These are phyloP conservation scores for Amiota minor DNA, from an alignment of 2,888 invertebrate species.

Conservation along the genomic window DNA sequence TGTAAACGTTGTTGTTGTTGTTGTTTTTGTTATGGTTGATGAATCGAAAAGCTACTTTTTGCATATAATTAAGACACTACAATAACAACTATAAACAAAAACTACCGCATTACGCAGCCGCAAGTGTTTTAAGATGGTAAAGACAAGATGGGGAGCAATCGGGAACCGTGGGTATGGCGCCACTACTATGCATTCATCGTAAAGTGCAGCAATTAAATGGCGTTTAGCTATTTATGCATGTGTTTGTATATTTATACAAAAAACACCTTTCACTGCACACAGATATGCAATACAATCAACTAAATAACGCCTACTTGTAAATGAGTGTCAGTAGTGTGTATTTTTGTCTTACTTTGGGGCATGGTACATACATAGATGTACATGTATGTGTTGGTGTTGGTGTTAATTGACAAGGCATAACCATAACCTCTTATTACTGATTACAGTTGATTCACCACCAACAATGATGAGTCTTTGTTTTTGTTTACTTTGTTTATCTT, in stretches of 20 bases:
- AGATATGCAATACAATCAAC: too few species aligned
- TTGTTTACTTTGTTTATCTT: too few species aligned
- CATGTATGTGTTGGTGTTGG: not conserved
- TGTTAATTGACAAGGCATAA: not conserved
- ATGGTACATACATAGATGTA: not conserved
- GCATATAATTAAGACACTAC: not conserved
- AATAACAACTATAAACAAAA: not conserved
- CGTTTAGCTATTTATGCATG: not conserved
- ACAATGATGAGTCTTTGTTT: not conserved
- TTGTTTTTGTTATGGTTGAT: too few species aligned
- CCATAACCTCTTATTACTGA: conserved; percentile 3
- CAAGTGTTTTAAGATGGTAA: too few species aligned
- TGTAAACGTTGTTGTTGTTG: too few species aligned
- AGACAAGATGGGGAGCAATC: not conserved
- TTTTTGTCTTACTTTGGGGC: not conserved
- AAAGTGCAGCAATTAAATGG: conserved; percentile 16
- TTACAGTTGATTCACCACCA: not conserved
- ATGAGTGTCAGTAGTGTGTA: too few species aligned
- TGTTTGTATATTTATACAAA: not conserved
- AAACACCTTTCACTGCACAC: not conserved
- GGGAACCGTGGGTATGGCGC: not conserved
- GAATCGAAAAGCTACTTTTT: not conserved
- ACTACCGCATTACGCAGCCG: conserved; percentile 8
- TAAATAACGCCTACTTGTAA: too few species aligned
- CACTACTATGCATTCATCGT: not conserved